Evolutionary conservation across 2,113 vertebrate species (phyloP), one percentile per base, ranked within the genome.

Genomic region (Carassius carassius): DNA sequence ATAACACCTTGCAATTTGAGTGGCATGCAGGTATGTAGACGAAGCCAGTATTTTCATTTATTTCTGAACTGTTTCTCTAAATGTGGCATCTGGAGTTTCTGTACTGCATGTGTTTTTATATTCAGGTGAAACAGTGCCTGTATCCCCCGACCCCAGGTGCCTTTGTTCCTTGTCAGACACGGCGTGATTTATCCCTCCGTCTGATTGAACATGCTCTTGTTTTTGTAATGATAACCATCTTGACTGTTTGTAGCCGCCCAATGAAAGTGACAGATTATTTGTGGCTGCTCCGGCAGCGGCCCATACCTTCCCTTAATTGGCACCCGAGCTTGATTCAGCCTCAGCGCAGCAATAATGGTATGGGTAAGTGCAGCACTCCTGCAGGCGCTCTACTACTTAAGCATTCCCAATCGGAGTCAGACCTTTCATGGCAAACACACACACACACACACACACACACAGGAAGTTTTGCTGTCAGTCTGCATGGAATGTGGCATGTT

Each of bases 401-500:
- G 91, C 89, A 94, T 93, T 91, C 89, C 74, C 80, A 88, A 83
- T 84, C 87, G 91, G 89, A 89, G 89, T 78, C 87, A 88, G 88
- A 90, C 92, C 92, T 92, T 92, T 88, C 93, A 91, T 93, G 89
- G 91, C 89, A 75, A 65, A 89, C 88, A 84, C 82, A 76, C 88
- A n/a, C 56, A 88, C 88, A 87, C 82, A 85, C 41, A 58, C 19
- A 88, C n/a, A n/a, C 88, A 86, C 82, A 85, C 88, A 86, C 81
- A 85, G 37, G 69, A 82, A 13, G 72, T 85, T 21, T 29, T 21
- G 3, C 25, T 70, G 10, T 3, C 16, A 0, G 54, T 51, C 56
- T 60, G 56, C 19, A 9, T 84, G 80, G 3, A 92, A 86, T 79
- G 90, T 93, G 92, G 90, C 91, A 91, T 25, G 93, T 92, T 92